These are phyloP conservation scores for Aspidapion aeneum DNA, from an alignment of 2,888 invertebrate genomes.

Conservation along the genomic window DNA sequence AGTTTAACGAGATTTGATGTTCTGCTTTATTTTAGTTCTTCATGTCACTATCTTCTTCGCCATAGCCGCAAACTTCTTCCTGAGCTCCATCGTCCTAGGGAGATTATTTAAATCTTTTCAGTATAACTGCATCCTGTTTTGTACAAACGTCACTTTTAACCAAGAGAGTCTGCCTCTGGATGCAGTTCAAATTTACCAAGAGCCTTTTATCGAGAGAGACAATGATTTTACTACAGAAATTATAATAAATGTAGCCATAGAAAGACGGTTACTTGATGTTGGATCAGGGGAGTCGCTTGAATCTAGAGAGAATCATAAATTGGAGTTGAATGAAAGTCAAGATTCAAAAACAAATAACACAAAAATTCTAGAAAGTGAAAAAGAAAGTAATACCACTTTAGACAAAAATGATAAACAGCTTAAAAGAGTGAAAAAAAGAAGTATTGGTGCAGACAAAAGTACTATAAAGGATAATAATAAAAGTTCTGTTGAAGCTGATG, in stretches of 20 bases:
- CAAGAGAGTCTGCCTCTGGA: slow-evolving; percentile 12
- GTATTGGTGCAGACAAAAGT: not conserved
- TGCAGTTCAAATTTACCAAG: not conserved
- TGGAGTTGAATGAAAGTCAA: not conserved
- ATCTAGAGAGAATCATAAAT: not conserved
- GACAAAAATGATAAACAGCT: not conserved
- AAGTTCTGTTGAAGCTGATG: not conserved
- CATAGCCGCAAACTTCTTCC: slow-evolving; percentile 27
- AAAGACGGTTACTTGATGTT: not conserved
- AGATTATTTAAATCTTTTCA: slow-evolving; percentile 32
- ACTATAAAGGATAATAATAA: not conserved
- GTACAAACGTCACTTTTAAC: slow-evolving; percentile 21
- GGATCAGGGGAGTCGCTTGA: not conserved
- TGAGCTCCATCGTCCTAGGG: slow-evolving; percentile 30
- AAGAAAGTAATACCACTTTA: not conserved
- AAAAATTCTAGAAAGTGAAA: not conserved
- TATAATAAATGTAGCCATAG: not conserved
- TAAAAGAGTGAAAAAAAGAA: not conserved
- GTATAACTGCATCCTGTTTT: slow-evolving; percentile 34
- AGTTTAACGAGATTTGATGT: too few relatives aligned
- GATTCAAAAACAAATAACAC: not conserved
- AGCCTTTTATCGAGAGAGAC: not conserved
- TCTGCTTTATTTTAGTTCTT: slow-evolving; percentile 29
- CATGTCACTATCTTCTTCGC: slow-evolving; percentile 28
- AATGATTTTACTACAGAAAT: not conserved